Conservation (phyloP, 2,888 invertebrate species). For the Bimastos eiseni region DNA sequence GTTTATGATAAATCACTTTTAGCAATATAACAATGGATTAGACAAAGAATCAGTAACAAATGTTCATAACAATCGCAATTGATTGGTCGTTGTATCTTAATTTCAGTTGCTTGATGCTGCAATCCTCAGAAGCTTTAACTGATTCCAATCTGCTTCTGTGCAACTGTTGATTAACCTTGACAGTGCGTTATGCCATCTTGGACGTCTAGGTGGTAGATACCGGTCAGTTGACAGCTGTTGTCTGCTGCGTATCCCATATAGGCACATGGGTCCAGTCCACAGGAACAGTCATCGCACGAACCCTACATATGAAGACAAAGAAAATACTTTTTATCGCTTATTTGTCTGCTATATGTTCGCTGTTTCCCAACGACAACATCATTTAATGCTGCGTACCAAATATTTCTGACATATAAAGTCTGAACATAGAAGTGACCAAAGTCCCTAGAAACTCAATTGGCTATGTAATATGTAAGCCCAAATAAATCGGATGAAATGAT, state of each 20-base stretch:
- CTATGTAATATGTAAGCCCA: no score
- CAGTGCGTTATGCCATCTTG: neutral
- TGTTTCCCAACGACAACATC: no score
- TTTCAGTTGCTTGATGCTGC: neutral
- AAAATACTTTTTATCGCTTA: neutral
- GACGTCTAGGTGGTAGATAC: neutral
- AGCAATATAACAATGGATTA: neutral
- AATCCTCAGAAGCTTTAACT: neutral
- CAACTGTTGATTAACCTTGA: neutral
- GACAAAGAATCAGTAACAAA: no score
- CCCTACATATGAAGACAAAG: neutral
- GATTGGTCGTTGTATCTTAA: neutral
- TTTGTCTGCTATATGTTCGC: no score
- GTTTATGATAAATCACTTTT: neutral
- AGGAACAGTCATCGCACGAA: neutral
- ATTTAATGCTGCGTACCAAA: no score
- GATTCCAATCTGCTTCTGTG: neutral
- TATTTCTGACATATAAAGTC: no score
- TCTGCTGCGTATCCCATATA: constrained; percentile 17
- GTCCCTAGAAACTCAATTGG: no score
- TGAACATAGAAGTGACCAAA: no score
- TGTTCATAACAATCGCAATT: no score
- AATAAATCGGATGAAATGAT: neutral
- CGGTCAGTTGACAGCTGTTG: neutral
- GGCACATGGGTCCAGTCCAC: neutral